phyloP scores from a whole-genome alignment of 1,140 invertebrate genomes.

The Drosophila watanabei region DNA sequence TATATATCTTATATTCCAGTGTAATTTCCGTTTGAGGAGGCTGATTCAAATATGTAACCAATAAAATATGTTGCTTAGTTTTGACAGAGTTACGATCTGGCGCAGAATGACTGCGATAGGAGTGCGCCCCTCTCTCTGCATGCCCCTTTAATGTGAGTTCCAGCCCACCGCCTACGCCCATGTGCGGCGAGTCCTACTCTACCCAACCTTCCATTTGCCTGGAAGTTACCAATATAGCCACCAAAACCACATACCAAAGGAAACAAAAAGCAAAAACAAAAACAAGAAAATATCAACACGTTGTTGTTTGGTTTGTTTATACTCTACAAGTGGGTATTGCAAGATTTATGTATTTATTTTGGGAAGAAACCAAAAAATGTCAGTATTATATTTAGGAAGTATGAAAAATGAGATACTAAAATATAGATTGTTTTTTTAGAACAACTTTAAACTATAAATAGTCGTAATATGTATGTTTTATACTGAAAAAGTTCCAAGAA shows the following conservation, averaged over 20 bases:
- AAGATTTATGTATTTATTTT: background rate
- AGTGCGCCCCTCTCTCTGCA: background rate
- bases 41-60: conserved; percentile 19
- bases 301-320: conserved; percentile 23
- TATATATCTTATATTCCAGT: background rate
- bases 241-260: conserved; percentile 33
- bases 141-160: background rate
- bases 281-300: conserved; percentile 63
- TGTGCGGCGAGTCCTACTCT: conserved; percentile 8
- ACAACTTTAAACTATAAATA: too few relatives aligned
- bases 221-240: conserved; percentile 6
- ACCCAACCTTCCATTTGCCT: background rate
- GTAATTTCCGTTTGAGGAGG: conserved; percentile 18
- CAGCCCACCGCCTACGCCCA: conserved; percentile 37
- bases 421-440: too few relatives aligned
- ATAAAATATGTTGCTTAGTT: conserved; percentile 35
- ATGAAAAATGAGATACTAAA: background rate
- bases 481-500: background rate
- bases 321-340: conserved; percentile 1
- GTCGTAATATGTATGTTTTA: background rate
- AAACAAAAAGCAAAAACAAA: conserved; percentile 14
- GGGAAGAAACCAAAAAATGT: background rate
- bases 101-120: conserved; percentile 15
- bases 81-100: conserved; percentile 35
- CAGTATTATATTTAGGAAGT: background rate